phyloP scores from a whole-genome alignment of 2,113 vertebrate species.

The Corvus cornix region DNA sequence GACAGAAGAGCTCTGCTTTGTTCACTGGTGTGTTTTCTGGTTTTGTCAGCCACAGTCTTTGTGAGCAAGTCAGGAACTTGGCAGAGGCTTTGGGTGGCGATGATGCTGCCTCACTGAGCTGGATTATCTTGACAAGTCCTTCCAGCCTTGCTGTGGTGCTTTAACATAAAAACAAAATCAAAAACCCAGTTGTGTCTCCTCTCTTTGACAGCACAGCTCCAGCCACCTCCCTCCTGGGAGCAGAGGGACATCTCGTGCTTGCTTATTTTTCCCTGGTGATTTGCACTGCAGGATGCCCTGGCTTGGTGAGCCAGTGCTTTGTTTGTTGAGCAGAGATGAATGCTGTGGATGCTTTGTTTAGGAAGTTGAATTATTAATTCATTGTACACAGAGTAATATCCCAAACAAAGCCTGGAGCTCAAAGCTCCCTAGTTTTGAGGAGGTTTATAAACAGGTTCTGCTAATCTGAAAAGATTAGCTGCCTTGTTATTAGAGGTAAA shows the following conservation, averaged over 20 bases:
- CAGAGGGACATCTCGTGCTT: neutral
- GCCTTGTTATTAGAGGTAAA: neutral
- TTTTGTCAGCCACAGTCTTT: neutral
- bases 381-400: neutral
- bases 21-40: fast-evolving
- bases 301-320: neutral
- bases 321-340: neutral
- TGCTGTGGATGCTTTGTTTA: neutral
- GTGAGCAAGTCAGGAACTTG: neutral
- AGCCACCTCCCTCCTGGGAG: neutral
- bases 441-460: neutral
- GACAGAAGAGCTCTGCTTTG: neutral
- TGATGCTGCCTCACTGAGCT: neutral
- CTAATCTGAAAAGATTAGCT: neutral
- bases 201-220: neutral
- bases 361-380: neutral
- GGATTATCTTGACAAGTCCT: neutral
- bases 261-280: neutral
- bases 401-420: neutral
- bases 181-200: neutral
- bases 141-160: neutral
- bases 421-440: neutral
- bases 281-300: neutral
- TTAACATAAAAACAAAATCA: neutral
- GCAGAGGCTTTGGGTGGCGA: neutral